phyloP scores from a whole-genome alignment of 1,140 invertebrate genomes.

The Heliconius hewitsoni region DNA sequence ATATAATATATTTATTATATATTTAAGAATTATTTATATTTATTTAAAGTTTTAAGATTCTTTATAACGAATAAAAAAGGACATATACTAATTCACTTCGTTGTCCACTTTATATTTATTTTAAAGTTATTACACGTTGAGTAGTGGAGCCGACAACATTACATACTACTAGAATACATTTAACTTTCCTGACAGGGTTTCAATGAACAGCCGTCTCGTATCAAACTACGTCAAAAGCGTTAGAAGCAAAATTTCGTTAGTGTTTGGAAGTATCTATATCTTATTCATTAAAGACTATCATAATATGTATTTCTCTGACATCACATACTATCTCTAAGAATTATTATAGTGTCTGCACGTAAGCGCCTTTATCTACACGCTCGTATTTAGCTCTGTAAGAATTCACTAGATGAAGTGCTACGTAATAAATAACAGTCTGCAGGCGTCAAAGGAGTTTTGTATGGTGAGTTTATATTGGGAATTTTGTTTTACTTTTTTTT shows the following conservation, averaged over 20 bases:
- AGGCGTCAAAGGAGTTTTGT: background rate
- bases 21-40: too few species aligned
- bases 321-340: constrained; percentile 1
- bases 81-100: background rate
- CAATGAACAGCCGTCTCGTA: background rate
- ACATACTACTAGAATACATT: too few species aligned
- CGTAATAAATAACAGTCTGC: constrained; percentile 8
- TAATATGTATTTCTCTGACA: background rate
- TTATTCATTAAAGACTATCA: background rate
- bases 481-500: background rate
- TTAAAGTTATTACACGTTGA: background rate
- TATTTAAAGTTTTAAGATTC: too few species aligned
- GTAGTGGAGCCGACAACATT: too few species aligned
- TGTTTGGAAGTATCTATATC: background rate
- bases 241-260: background rate
- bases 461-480: background rate
- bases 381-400: constrained; percentile 9
- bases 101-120: background rate
- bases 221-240: too few species aligned
- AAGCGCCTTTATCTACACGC: constrained; percentile 2
- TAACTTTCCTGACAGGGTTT: too few species aligned
- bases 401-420: constrained; percentile 3
- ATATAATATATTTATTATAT: too few species aligned
- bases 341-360: background rate
- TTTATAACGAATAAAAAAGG: background rate